phyloP scores from a whole-genome alignment of 2,797 vertebrate species.

The Aplochiton taeniatus region DNA sequence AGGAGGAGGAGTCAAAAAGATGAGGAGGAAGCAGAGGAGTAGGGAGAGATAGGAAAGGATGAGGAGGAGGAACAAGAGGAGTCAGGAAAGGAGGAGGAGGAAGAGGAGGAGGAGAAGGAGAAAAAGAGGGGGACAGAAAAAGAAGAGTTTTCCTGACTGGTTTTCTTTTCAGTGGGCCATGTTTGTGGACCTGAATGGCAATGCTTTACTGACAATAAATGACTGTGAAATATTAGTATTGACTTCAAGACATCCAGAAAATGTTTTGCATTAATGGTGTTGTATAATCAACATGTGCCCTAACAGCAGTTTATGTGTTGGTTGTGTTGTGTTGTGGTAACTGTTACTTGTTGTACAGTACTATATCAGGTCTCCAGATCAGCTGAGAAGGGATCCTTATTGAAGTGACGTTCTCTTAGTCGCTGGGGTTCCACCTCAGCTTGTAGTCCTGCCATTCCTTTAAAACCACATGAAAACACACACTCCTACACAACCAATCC shows the following conservation, averaged over 20 bases:
- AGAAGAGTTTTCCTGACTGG: neutral
- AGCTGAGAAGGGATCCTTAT: slow-evolving; percentile 80
- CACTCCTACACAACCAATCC: neutral
- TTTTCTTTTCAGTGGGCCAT: too few relatives aligned
- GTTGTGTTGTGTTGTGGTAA: neutral
- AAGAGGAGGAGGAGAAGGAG: too few relatives aligned
- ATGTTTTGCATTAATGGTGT: neutral
- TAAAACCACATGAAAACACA: neutral
- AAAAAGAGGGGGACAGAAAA: neutral
- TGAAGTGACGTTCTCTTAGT: slow-evolving; percentile 80
- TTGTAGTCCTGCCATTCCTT: slow-evolving; percentile 84
- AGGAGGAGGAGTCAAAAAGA: neutral
- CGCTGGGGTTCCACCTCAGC: slow-evolving; percentile 78
- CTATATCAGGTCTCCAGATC: slow-evolving; percentile 83
- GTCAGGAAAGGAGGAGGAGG: neutral
- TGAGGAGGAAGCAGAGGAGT: neutral
- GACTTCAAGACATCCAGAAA: neutral
- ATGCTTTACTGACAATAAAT: too few relatives aligned
- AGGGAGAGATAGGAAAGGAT: neutral
- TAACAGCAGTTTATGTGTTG: neutral
- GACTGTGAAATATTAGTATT: too few relatives aligned
- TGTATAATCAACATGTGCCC: neutral
- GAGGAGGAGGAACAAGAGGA: neutral
- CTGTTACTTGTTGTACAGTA: slow-evolving; percentile 84
- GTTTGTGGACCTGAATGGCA: too few relatives aligned